Evolutionary conservation across 2,888 invertebrate genomes (phyloP), one percentile per base, ranked within the genome.

Genomic region (Agriopis leucophaearia): DNA sequence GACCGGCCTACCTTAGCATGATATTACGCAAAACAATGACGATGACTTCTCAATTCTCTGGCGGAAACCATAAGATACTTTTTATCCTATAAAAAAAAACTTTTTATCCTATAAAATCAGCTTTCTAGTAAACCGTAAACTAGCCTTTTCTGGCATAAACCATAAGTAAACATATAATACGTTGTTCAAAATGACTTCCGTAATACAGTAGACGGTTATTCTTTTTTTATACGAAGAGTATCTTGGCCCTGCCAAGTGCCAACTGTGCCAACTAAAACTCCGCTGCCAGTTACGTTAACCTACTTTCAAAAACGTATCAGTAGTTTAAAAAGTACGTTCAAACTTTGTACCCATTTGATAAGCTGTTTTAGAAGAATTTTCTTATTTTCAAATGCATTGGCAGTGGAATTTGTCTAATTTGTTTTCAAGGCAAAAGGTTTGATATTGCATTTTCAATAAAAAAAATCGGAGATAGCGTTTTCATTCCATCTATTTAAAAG

Each of bases 231-330:
- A 82, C 71, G 76, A 75, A 78, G 71, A 59, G 56, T 59, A 77
- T 73, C 71, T 71, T 63, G 70, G 66, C 69, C n/a, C 54, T 83
- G 82, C 82, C 84, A 84, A 84, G 76, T 79, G 82, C 82, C 84
- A 86, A 86, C 80, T 83, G 78, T 86, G 88, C 85, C 86, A 85
- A 78, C 75, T 74, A 78, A 75, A 77, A 75, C 78, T 81, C 76
- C 77, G 71, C 75, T 81, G 81, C 82, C 83, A 85, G 82, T 80
- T 86, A 81, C 73, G 82, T 80, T 86, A 81, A 74, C 81, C 84
- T 81, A 84, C 80, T 82, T 82, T 82, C 70, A 71, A 72, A 79
- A 57, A 38, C 10, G 52, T 45, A 51, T 48, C 16, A 58, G 36
- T 52, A 58, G 52, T 52, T 47, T 38, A 55, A 65, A 54, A 55